Conservation (phyloP, 1,140 invertebrate species). For the Cydia amplana region DNA sequence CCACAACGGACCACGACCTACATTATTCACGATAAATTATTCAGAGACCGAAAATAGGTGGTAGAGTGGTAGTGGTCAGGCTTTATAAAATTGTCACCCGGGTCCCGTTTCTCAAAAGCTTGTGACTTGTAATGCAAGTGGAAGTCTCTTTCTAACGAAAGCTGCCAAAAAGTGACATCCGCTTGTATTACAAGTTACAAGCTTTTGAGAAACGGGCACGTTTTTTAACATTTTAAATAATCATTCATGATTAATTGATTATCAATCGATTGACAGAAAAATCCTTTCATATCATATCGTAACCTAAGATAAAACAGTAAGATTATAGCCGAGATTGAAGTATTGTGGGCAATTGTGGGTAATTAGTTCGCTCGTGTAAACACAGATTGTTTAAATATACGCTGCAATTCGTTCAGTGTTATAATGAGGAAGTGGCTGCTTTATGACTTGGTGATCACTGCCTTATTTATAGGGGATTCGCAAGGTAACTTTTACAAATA, state of each 20-base stretch:
- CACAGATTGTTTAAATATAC: background rate
- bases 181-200: too few relatives aligned
- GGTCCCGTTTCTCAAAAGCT: too few relatives aligned
- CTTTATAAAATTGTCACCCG: too few relatives aligned
- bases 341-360: background rate
- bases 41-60: too few relatives aligned
- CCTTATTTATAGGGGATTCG: background rate
- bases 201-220: too few relatives aligned
- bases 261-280: background rate
- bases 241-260: background rate
- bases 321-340: conserved; percentile 9
- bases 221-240: too few relatives aligned
- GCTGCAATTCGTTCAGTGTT: background rate
- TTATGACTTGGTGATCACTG: background rate
- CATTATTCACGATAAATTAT: too few relatives aligned
- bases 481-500: background rate
- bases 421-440: background rate
- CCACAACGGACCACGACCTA: too few relatives aligned
- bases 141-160: too few relatives aligned
- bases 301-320: background rate
- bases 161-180: too few relatives aligned
- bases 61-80: too few relatives aligned
- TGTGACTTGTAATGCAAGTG: too few relatives aligned
- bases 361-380: background rate
- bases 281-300: background rate